Conservation (phyloP, 2,888 invertebrate species). For the Aphodius sticticus region DNA sequence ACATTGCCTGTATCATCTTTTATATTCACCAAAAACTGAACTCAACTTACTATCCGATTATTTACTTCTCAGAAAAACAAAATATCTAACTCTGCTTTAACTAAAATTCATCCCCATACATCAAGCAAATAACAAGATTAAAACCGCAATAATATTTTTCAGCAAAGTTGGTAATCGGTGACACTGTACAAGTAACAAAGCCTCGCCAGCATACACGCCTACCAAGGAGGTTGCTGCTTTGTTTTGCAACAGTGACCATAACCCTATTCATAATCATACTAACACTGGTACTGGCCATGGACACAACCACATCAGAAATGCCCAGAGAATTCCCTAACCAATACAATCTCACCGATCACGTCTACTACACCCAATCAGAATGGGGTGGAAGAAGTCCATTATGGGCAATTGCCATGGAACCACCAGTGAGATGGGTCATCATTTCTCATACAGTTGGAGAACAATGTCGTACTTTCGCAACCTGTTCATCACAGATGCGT, state of each 20-base stretch:
- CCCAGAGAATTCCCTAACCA: not conserved
- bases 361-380: constrained; percentile 31
- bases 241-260: constrained; percentile 26
- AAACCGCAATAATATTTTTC: constrained; percentile 15
- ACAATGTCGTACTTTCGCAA: constrained; percentile 57
- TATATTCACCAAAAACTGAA: too few relatives aligned
- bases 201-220: not conserved
- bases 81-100: not conserved
- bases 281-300: constrained; percentile 24
- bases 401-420: constrained; percentile 55
- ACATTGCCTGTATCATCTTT: too few relatives aligned
- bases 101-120: not conserved
- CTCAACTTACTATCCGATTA: too few relatives aligned
- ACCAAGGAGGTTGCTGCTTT: constrained; percentile 27
- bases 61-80: too few relatives aligned
- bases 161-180: constrained; percentile 32
- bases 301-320: not conserved
- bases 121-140: not conserved
- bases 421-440: constrained; percentile 61
- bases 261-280: constrained; percentile 18
- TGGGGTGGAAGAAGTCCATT: constrained; percentile 65
- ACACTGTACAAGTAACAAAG: constrained; percentile 17
- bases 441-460: constrained; percentile 64
- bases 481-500: constrained; percentile 60
- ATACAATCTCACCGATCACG: constrained; percentile 25